Evolutionary conservation across 2,888 invertebrate species (phyloP), one percentile per base, ranked within the genome.

Genomic region (Drosophila mulleri): DNA sequence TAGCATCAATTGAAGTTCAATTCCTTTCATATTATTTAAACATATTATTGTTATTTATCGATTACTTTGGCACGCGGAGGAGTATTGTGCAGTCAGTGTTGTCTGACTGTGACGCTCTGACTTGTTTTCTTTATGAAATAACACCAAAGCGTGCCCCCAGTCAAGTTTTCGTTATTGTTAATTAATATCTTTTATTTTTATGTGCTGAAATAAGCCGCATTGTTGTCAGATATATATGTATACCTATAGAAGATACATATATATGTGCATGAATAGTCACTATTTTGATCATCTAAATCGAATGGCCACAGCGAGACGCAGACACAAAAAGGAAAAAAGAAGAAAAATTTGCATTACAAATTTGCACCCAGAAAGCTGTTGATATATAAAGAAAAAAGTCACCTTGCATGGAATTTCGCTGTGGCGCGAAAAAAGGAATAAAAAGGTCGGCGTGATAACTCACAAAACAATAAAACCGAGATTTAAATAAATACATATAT

Each of bases 371-470:
- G 81, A 89, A 88, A 88, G 67, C 65, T 60, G 52, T 67, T 54
- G 59, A 62, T 58, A 50, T 37, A 23, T n/a, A 58, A 70, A 81
- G 48, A 50, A 75, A 87, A 80, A 85, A 89, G 83, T 89, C 90
- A 89, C 90, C 89, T 89, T 90, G 90, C 84, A 54, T 81, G 90
- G 90, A 89, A 89, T 90, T 89, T 89, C 72, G 83, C 74, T 74
- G 72, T 71, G 62, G 62, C 57, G 61, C 56, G 48, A 47, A 60
- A 70, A 70, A 66, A 48, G 50, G 62, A 73, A 37, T 58, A 72
- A 56, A 58, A 62, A 61, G 60, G 50, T 72, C 54, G 67, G 53
- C 67, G 65, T 71, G 68, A 80, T 75, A 83, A 78, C 75, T 85
- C 77, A 80, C 32, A 60, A 57, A 66, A 70, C 63, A 75, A 78